Evolutionary conservation across 2,797 vertebrate genomes (phyloP), one percentile per base, ranked within the genome.

Genomic region (Malacoraja senta): DNA sequence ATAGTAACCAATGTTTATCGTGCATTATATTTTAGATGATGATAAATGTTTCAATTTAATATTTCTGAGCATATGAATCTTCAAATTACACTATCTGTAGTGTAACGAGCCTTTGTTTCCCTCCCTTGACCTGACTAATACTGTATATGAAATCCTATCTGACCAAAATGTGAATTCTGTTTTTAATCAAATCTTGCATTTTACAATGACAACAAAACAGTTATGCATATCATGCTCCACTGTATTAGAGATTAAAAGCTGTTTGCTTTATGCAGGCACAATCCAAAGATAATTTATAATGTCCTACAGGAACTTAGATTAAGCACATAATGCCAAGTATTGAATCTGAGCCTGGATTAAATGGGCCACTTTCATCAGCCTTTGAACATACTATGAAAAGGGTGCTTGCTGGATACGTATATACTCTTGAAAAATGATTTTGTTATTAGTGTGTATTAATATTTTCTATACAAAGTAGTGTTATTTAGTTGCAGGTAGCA

Each of bases 341-440:
- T 74, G 65, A 72, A 91, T 32, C 35, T 91, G 71, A 92, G 38
- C 90, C 90, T 58, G 68, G 90, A 92, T 92, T 76, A 92, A 76
- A 53, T 44, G 26, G 7, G 6, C 38, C 90, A 92, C 9, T 92
- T 92, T 68, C 74, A 71, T 76, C 72, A 76, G 71, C 90, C 71
- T 91, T 91, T 91, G 35, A 71, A 21, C 38, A 9, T 26, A 74
- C n/a, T 74, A 76, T 92, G 90, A 76, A 92, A 76, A 92, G 58
- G 38, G 53, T 53, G 35, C 53, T 74, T 53, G 35, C 53, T 74
- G 38, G 71, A 21, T 76, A 44, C 76, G 90, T 92, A 80, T n/a
- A 92, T 76, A 76, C 38, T 17, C 26, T 63, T 74, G 72, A 92
- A 92, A 92, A 26, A 8, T 35, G 44, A 76, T 58, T 92, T 92